These are phyloP conservation scores for Caiman crocodilus DNA, from an alignment of 2,797 vertebrate genomes.

Conservation along the genomic window DNA sequence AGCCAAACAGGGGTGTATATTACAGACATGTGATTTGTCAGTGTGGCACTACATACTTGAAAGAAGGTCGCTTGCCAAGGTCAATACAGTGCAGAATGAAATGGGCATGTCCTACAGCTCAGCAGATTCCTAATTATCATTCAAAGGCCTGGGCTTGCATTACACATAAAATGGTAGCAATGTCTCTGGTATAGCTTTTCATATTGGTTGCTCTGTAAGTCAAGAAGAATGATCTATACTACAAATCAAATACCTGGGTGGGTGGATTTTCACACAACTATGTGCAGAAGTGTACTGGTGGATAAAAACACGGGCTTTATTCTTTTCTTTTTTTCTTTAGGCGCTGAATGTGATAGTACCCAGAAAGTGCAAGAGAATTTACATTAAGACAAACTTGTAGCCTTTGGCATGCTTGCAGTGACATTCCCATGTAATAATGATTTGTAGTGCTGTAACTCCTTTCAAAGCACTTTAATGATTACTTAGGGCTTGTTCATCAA, in stretches of 20 bases:
- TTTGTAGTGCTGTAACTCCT: not conserved
- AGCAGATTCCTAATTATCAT: not conserved
- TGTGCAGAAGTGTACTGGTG: not conserved
- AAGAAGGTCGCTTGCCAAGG: conserved; percentile 29
- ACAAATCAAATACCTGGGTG: not conserved
- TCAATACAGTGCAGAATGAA: conserved; percentile 26
- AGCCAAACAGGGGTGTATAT: conserved; percentile 60
- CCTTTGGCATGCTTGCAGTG: not conserved
- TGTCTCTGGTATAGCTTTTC: not conserved
- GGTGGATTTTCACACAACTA: not conserved
- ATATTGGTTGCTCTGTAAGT: too few species aligned
- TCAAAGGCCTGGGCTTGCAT: not conserved
- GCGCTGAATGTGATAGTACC: not conserved
- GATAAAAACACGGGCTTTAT: not conserved
- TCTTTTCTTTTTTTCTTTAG: fast-evolving
- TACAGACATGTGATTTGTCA: conserved; percentile 58
- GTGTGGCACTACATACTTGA: conserved; percentile 17
- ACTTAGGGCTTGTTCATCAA: not conserved
- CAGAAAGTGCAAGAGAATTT: not conserved
- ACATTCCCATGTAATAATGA: not conserved
- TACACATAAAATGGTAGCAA: not conserved
- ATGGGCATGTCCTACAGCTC: not conserved
- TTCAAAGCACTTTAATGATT: not conserved
- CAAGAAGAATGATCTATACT: fast-evolving
- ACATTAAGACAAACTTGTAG: not conserved